Conservation (phyloP, 2,113 vertebrate species). For the Scalopus aquaticus region DNA sequence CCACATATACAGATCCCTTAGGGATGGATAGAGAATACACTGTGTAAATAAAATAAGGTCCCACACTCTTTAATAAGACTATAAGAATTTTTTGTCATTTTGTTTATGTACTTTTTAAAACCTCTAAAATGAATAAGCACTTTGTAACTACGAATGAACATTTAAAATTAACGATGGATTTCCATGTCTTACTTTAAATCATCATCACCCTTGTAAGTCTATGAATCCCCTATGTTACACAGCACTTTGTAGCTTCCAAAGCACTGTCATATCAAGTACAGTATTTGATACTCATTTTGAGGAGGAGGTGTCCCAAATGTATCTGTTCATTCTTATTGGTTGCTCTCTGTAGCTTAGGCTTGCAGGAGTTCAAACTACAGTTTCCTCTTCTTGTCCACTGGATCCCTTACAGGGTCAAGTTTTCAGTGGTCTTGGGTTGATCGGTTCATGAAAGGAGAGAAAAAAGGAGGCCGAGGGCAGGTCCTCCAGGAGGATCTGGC, state of each 20-base stretch:
- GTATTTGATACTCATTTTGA: neutral
- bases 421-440: neutral
- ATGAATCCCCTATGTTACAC: neutral
- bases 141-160: neutral
- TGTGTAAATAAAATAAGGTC: neutral
- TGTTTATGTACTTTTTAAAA: neutral
- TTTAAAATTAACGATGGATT: neutral
- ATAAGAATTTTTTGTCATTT: neutral
- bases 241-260: neutral
- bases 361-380: neutral
- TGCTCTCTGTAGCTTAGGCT: neutral
- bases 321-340: neutral
- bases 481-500: neutral
- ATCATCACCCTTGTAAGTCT: neutral
- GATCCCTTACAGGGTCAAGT: neutral
- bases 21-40: neutral
- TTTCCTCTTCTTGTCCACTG: neutral
- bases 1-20: neutral
- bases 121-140: neutral
- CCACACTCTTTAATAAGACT: neutral
- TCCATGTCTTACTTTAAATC: neutral
- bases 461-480: neutral
- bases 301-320: neutral
- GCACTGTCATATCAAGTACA: no score
- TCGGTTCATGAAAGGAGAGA: neutral